Evolutionary conservation across 2,113 vertebrate species (phyloP).

Genomic region (Setophaga kirtlandii): DNA sequence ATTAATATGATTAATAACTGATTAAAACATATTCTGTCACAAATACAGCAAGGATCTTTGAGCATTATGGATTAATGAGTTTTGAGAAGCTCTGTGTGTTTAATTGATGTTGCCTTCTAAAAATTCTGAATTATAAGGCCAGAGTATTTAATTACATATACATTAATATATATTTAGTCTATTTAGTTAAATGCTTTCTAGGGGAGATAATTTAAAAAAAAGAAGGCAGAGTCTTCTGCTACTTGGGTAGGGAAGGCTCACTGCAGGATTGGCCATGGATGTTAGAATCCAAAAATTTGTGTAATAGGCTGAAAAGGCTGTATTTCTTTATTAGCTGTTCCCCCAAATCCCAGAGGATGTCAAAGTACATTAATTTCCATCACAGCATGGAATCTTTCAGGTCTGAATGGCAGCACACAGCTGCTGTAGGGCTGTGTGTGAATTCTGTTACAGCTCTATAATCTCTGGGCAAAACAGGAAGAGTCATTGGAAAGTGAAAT

Average conservation of each 20-base stretch:
- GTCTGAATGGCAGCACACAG: slow-evolving; percentile 91
- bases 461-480: slow-evolving; percentile 77
- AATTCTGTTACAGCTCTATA: slow-evolving; percentile 82
- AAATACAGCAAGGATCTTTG: slow-evolving; percentile 26
- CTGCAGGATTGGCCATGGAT: background rate
- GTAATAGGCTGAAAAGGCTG: slow-evolving; percentile 74
- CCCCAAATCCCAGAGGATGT: slow-evolving; percentile 86
- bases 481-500: slow-evolving; percentile 80
- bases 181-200: slow-evolving; percentile 1
- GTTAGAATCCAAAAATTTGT: background rate
- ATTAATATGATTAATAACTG: background rate
- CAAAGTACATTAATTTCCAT: slow-evolving; percentile 94
- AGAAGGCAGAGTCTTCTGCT: background rate
- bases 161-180: slow-evolving; percentile 23
- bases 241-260: background rate
- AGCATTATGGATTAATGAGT: background rate
- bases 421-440: slow-evolving; percentile 84
- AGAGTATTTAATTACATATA: background rate
- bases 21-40: slow-evolving; percentile 11
- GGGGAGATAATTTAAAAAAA: slow-evolving; percentile 5
- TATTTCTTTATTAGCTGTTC: slow-evolving; percentile 86
- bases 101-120: slow-evolving; percentile 36
- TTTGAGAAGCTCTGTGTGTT: slow-evolving; percentile 8
- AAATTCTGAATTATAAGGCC: slow-evolving; percentile 17
- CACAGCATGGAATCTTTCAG: slow-evolving; percentile 87